A percentile compares a stretch with the other conserved stretches of the same genome.
phyloP scores from a whole-genome alignment of 2,113 vertebrate species.

The Tursiops truncatus region DNA sequence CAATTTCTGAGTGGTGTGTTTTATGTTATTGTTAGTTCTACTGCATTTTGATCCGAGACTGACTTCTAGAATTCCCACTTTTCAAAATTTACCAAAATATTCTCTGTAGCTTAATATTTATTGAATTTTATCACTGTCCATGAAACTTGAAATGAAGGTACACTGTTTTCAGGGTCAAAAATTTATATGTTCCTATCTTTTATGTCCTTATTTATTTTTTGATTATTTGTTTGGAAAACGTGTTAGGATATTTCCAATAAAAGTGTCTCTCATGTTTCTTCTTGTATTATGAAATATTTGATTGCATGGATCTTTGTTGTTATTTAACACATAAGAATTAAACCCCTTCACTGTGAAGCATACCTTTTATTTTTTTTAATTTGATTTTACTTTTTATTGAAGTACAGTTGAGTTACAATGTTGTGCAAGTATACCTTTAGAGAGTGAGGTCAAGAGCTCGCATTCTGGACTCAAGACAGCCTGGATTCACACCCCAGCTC shows the following conservation, averaged over 20 bases:
- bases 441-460: not conserved
- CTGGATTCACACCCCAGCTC: not conserved
- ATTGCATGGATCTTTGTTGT: not conserved
- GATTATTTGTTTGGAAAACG: constrained; percentile 56
- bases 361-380: no score
- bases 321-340: constrained; percentile 12
- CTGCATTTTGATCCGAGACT: constrained; percentile 40
- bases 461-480: not conserved
- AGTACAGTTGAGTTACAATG: no score
- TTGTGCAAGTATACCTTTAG: not conserved
- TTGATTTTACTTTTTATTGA: no score
- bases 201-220: constrained; percentile 67
- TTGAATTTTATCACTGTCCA: constrained; percentile 49
- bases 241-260: constrained; percentile 69
- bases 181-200: constrained; percentile 30
- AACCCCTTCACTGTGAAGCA: not conserved
- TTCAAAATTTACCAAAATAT: constrained; percentile 54
- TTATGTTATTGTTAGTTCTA: constrained; percentile 39
- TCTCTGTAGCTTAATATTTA: constrained; percentile 46
- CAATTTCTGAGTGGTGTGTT: constrained; percentile 40
- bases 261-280: constrained; percentile 53
- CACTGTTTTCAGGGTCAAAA: constrained; percentile 55
- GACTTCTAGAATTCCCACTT: constrained; percentile 47
- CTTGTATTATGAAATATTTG: constrained; percentile 21
- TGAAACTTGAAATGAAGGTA: constrained; percentile 59